Conservation (phyloP, 2,888 invertebrate genomes). For the Malthinus flaveolus region DNA sequence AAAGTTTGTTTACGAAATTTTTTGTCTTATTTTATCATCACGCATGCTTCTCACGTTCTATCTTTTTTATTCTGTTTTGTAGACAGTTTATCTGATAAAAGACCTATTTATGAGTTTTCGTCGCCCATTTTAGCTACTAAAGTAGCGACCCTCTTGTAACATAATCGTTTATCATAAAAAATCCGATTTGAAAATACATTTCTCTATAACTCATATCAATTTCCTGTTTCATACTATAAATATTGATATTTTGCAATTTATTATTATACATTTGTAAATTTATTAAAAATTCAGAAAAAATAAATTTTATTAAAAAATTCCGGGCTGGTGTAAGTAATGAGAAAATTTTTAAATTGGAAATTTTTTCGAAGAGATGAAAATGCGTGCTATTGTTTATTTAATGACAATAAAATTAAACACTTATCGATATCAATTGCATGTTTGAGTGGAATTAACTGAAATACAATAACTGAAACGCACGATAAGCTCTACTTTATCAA, state of each 20-base stretch:
- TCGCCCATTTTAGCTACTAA: slow-evolving; percentile 35
- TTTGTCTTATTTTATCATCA: slow-evolving; percentile 9
- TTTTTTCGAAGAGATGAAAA: too few species aligned
- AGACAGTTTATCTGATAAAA: slow-evolving; percentile 29
- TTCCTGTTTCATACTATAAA: slow-evolving; percentile 27
- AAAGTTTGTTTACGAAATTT: slow-evolving; percentile 17
- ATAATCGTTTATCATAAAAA: slow-evolving; percentile 40
- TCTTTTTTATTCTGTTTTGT: slow-evolving; percentile 27
- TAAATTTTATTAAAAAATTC: too few species aligned
- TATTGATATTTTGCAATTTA: slow-evolving; percentile 22
- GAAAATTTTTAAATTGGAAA: too few species aligned
- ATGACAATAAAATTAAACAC: background rate
- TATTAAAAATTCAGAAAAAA: background rate
- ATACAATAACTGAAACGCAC: background rate
- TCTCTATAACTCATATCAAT: slow-evolving; percentile 37
- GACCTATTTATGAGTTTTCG: slow-evolving; percentile 32
- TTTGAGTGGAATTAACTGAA: background rate
- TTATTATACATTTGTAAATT: slow-evolving; percentile 19
- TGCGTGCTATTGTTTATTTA: too few species aligned
- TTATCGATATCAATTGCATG: background rate
- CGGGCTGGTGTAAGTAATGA: too few species aligned
- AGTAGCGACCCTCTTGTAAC: slow-evolving; percentile 33
- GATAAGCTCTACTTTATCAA: background rate
- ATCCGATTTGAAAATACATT: slow-evolving; percentile 39
- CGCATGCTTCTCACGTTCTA: slow-evolving; percentile 21